Evolutionary conservation across 2,113 vertebrate species (phyloP), one percentile per base, ranked within the genome.

Genomic region (Nyctereutes procyonoides): DNA sequence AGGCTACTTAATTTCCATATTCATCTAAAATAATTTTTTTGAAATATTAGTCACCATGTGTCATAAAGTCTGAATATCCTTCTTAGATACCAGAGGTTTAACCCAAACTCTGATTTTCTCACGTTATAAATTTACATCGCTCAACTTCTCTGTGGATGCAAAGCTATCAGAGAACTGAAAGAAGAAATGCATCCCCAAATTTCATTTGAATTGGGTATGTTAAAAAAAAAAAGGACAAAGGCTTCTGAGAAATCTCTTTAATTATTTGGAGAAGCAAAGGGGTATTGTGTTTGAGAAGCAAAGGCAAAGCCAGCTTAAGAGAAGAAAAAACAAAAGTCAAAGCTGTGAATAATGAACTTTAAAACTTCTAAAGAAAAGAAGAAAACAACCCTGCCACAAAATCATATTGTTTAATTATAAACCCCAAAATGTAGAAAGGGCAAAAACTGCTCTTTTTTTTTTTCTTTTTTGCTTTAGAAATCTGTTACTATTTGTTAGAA

Each of bases 1-100:
- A 96, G 60, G 1, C 30, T 63, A 80, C 15, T 96, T 73, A 97
- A 77, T 35, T 87, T 32, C 77, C 20, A 82, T 51, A 95, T 38
- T 90, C 53, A 73, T 32, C 19, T 94, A n/a, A 96, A 83, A 38
- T 2, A 38, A 60, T 0, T 63, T 87, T 91, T 88, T 2, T 15
- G 7, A 43, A 98, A 84, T 15, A 74, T 17, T 95, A 95, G 28
- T 93, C 76, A 62, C 38, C n/a, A 67, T 24, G 20, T 5, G 1
- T 32, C 30, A 60, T 30, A 62, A 83, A 67, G 14, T 56, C 14
- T 81, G 30, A 73, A 76, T 84, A 63, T 55, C 8, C 9, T 71
- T 51, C 16, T 87, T 56, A 77, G 48, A 63, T 32, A 76, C 0
- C 6, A 92, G 28, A 96, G 3, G 96, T 86, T 55, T 82, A 73